These are phyloP conservation scores for Propithecus deckenii DNA, from an alignment of 2,797 vertebrate genomes.

Conservation along the genomic window DNA sequence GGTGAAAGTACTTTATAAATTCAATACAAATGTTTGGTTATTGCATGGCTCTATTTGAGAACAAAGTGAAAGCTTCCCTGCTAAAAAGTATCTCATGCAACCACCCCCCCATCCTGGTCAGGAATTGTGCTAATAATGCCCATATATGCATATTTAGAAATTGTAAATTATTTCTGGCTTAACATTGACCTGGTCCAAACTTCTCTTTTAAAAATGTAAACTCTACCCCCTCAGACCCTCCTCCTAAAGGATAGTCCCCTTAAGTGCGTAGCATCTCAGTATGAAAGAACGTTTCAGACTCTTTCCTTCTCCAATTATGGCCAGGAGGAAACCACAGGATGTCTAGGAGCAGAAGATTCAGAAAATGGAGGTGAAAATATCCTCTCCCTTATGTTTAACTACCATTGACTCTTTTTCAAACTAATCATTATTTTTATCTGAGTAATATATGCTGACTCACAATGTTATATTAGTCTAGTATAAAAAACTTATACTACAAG, in stretches of 20 bases:
- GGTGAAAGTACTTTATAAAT: constrained; percentile 3
- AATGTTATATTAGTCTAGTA: background rate
- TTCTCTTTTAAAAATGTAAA: background rate
- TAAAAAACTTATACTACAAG: background rate
- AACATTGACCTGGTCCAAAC: background rate
- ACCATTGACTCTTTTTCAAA: background rate
- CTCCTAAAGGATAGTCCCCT: background rate
- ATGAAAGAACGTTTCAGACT: background rate
- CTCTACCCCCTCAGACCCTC: background rate
- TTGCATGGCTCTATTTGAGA: background rate
- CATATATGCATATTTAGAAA: background rate
- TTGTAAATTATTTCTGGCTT: background rate
- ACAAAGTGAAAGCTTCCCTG: background rate
- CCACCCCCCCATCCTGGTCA: background rate
- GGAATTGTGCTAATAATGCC: background rate
- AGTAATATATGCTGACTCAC: background rate
- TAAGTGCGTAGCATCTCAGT: background rate
- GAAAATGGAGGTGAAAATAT: background rate
- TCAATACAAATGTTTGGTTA: background rate
- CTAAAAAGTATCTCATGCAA: background rate
- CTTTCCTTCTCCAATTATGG: background rate
- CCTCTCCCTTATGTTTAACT: background rate
- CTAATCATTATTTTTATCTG: constrained; percentile 8
- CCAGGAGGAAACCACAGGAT: background rate
- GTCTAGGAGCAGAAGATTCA: background rate